Base-by-base conservation (phyloP, 2,113 vertebrate genomes). In the Tylochromis polylepis region DNA sequence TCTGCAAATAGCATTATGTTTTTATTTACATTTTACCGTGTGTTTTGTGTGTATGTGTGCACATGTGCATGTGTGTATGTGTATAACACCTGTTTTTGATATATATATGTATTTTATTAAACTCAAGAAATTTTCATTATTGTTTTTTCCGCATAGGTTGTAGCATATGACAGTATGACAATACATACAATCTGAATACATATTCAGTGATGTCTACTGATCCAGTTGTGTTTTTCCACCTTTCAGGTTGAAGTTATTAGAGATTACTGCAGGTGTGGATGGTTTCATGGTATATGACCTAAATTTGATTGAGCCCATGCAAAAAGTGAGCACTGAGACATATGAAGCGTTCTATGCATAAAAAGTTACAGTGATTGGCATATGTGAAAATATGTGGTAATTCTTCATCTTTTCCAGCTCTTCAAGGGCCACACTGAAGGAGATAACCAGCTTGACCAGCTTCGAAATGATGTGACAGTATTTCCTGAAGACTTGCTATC, bases 271-370 rank as follows among this genome's bases (percentile, higher is more conserved):
- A 46, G 97, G 97, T 85, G 96, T 97, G 46, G 97, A 97, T 41
- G 97, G 97, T 10, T 97, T 97, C 87, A 97, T 97, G 96, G 97
- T 97, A 2, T 97, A 97, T 18, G 97, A 97, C 82, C 93, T 97
- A 90, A 89, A 92, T 34, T 81, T 97, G 84, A 95, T 97, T 15
- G 91, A 96, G 57, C 96, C 97, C 49, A 97, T 97, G 96, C 96
- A 97, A 60, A 94, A 89, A 34, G 94, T 94, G 38, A 90, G 92
- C 8, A 10, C 12, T 15, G 15, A 65, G 1, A 6, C 11, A 24
- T 6, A 4, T 60, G 31, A 38, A 58, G 36, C 12, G 22, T 8
- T 24, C 8, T 20, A 5, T 16, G n/a, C 27, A 72, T 18, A 38
- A 12, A 79, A 14, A 82, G 11, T 8, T 3, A 4, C 22, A 77